These are phyloP conservation scores for Acanthurus leucopareius DNA, from an alignment of 2,797 vertebrate genomes.

Conservation along the genomic window DNA sequence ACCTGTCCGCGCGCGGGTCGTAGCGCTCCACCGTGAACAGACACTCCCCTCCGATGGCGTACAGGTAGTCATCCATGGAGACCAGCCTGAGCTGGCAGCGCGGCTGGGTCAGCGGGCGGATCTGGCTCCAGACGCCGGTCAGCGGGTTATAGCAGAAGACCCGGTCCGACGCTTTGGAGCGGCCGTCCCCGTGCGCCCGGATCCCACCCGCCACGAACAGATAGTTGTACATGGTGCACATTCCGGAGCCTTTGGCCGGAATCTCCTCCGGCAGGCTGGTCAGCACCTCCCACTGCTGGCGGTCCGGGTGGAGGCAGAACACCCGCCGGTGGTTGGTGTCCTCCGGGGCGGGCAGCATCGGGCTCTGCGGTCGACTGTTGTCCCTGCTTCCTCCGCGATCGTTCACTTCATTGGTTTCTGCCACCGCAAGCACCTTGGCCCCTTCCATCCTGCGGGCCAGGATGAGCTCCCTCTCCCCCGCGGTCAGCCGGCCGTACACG, in stretches of 20 bases:
- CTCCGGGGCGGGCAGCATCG: constrained; percentile 72
- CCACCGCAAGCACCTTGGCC: constrained; percentile 86
- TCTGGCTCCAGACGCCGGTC: constrained; percentile 88
- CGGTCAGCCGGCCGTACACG: constrained; percentile 89
- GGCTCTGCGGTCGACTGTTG: constrained; percentile 88
- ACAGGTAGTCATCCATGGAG: constrained; percentile 91
- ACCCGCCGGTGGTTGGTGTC: constrained; percentile 84
- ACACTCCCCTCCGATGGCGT: constrained; percentile 93
- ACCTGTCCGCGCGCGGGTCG: constrained; percentile 91
- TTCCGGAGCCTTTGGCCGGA: constrained; percentile 89
- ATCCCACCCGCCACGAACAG: constrained; percentile 93
- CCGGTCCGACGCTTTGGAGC: constrained; percentile 87
- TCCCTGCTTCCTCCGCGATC: constrained; percentile 86
- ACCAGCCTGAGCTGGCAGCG: constrained; percentile 92
- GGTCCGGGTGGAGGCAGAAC: constrained; percentile 83
- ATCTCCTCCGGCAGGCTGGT: constrained; percentile 89
- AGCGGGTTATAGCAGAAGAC: constrained; percentile 94
- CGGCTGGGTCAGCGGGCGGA: constrained; percentile 88
- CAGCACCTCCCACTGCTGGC: constrained; percentile 87
- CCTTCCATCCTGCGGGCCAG: constrained; percentile 90
- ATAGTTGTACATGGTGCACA: constrained; percentile 94
- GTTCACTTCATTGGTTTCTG: constrained; percentile 86
- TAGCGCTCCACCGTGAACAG: constrained; percentile 94
- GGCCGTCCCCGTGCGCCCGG: constrained; percentile 58
- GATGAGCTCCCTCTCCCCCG: constrained; percentile 90